phyloP scores from a whole-genome alignment of 2,888 invertebrate genomes.

The Megastigmus dorsalis region DNA sequence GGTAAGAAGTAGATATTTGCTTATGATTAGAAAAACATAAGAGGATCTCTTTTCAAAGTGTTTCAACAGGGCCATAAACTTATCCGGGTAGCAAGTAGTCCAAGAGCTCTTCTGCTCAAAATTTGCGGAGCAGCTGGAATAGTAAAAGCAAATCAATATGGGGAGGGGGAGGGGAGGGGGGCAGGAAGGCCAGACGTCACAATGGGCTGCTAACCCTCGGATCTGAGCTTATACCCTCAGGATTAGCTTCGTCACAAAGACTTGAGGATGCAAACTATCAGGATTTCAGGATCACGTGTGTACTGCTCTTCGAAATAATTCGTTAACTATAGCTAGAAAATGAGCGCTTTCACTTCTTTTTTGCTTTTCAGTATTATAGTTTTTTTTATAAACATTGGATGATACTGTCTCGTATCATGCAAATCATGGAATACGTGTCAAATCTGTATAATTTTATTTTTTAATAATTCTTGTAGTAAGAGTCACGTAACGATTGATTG shows the following conservation, averaged over 20 bases:
- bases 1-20: constrained; percentile 35
- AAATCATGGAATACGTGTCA: no score
- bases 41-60: constrained; percentile 59
- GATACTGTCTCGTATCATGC: no score
- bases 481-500: no score
- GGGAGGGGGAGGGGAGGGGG: not conserved
- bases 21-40: constrained; percentile 59
- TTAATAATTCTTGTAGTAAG: no score
- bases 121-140: constrained; percentile 20
- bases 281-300: constrained; percentile 36
- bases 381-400: no score
- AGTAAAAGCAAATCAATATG: constrained; percentile 11
- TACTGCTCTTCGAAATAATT: no score
- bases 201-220: no score
- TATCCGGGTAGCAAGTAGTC: constrained; percentile 60
- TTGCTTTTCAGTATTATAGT: no score
- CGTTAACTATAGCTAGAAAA: no score
- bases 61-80: constrained; percentile 62
- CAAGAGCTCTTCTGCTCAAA: constrained; percentile 40
- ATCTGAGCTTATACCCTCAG: constrained; percentile 2
- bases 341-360: no score
- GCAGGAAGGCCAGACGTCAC: constrained; percentile 5
- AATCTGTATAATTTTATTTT: no score
- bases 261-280: constrained; percentile 47
- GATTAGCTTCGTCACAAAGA: constrained; percentile 49